These are phyloP conservation scores for Creontiades dilutus DNA, from an alignment of 2,888 invertebrate species.

Conservation along the genomic window DNA sequence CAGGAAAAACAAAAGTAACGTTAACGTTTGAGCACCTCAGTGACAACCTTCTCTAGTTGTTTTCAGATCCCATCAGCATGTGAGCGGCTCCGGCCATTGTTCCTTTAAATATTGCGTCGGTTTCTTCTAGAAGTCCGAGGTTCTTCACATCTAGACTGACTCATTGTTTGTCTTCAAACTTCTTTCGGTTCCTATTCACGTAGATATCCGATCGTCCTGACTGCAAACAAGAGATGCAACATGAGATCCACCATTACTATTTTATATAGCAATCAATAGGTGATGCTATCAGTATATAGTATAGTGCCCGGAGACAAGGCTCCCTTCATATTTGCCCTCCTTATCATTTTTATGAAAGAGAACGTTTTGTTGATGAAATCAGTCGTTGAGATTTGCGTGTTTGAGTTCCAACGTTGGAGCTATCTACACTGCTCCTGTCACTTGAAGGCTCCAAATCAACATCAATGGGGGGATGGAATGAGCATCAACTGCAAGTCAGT, in stretches of 20 bases:
- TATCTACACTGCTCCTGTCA: too few species aligned
- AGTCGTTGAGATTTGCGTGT: too few species aligned
- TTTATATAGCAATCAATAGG: too few species aligned
- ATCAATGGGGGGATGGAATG: too few species aligned
- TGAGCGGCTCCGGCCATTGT: constrained; percentile 46
- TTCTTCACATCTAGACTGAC: constrained; percentile 57
- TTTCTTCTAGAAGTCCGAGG: constrained; percentile 26
- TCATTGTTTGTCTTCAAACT: constrained; percentile 59
- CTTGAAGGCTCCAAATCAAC: too few species aligned
- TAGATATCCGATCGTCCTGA: not conserved
- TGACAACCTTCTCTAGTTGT: constrained; percentile 34
- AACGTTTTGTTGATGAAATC: too few species aligned
- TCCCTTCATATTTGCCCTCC: not conserved
- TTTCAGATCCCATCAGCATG: constrained; percentile 59
- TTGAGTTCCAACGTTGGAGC: too few species aligned
- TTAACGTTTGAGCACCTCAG: constrained; percentile 39
- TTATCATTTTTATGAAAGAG: not conserved
- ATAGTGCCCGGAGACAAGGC: not conserved
- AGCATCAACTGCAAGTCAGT: too few species aligned
- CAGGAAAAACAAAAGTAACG: constrained; percentile 18
- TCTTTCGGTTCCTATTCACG: not conserved
- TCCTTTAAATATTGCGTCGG: constrained; percentile 36
- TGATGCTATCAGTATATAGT: not conserved
- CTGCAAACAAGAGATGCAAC: not conserved
- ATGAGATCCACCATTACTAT: not conserved